Conservation (phyloP, 2,113 vertebrate genomes). For the Chrysochloris asiatica region DNA sequence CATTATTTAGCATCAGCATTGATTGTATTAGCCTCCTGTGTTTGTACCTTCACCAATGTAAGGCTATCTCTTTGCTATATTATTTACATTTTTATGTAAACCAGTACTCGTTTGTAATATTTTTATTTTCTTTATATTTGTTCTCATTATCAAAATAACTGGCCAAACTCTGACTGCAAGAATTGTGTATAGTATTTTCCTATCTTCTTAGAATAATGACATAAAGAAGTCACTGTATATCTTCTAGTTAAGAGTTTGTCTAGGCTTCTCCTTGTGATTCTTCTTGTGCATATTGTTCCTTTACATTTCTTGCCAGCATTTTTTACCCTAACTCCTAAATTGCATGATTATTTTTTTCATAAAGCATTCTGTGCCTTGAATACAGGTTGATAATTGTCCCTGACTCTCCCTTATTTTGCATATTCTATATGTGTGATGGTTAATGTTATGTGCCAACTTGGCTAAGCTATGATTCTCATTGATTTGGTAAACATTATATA, state of each 20-base stretch:
- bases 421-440: neutral
- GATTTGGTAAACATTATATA: neutral
- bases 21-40: neutral
- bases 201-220: neutral
- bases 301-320: neutral
- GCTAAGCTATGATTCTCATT: neutral
- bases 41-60: neutral
- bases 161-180: neutral
- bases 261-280: neutral
- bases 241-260: neutral
- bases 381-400: neutral
- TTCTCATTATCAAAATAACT: conserved; percentile 4
- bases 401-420: neutral
- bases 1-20: neutral
- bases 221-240: neutral
- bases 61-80: neutral
- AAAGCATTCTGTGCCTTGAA: neutral
- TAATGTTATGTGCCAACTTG: neutral
- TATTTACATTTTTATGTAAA: neutral
- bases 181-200: neutral
- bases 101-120: neutral
- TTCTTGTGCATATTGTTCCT: neutral
- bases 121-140: neutral
- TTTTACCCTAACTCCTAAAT: neutral
- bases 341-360: neutral